phyloP scores from a whole-genome alignment of 2,797 vertebrate species.

The Mus caroli region DNA sequence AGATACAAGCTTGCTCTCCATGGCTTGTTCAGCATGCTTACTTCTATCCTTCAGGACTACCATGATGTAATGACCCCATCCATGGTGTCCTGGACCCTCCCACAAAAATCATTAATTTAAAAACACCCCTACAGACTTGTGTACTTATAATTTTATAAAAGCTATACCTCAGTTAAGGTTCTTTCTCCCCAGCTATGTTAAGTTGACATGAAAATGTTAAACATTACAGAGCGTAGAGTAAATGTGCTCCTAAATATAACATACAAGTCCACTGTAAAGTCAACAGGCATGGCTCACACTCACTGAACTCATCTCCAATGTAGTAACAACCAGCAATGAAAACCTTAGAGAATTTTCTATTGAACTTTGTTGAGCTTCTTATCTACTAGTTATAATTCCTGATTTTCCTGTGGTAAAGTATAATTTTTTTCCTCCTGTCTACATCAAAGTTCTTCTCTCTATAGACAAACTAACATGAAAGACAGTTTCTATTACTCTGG shows the following conservation, averaged over 20 bases:
- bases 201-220: neutral
- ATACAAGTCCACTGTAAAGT: too few species aligned
- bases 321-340: neutral
- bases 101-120: neutral
- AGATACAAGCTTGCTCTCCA: too few species aligned
- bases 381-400: too few species aligned
- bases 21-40: too few species aligned
- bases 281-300: too few species aligned
- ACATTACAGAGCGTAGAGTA: too few species aligned
- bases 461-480: neutral
- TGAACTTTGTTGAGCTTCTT: neutral
- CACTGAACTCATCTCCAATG: too few species aligned
- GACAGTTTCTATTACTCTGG: neutral
- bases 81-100: too few species aligned
- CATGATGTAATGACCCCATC: too few species aligned
- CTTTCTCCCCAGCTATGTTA: neutral
- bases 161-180: neutral
- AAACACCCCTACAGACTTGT: neutral
- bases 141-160: neutral
- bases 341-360: neutral
- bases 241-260: too few species aligned
- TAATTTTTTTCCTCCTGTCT: neutral
- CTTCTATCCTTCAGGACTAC: too few species aligned
- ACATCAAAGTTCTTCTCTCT: neutral
- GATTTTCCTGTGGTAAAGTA: neutral